Evolutionary conservation across 2,888 invertebrate genomes (phyloP).

Genomic region (Thalpophila matura): DNA sequence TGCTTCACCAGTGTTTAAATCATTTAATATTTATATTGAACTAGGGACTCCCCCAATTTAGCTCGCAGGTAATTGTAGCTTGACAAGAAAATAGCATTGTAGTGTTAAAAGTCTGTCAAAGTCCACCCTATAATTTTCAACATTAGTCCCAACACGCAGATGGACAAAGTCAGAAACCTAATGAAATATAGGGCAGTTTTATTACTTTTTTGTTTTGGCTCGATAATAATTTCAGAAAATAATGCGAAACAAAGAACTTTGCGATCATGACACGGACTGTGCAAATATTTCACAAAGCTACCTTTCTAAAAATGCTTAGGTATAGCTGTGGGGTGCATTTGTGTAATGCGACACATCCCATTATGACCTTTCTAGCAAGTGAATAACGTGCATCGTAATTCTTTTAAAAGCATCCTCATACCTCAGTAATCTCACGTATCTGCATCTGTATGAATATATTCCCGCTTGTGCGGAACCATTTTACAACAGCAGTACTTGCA

Average conservation of each 20-base stretch:
- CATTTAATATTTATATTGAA: slow-evolving; percentile 49
- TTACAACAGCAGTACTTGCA: slow-evolving; percentile 42
- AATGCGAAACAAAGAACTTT: not conserved
- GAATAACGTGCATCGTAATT: slow-evolving; percentile 41
- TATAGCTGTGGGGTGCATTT: not conserved
- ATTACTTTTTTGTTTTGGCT: not conserved
- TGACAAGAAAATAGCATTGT: slow-evolving; percentile 13
- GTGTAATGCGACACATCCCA: slow-evolving; percentile 20
- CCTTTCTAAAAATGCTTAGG: not conserved
- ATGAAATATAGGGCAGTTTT: not conserved
- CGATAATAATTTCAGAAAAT: not conserved
- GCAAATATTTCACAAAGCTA: not conserved
- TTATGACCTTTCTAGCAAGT: slow-evolving; percentile 14
- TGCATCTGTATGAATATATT: slow-evolving; percentile 51
- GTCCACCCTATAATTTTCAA: slow-evolving; percentile 3
- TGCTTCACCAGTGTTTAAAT: slow-evolving; percentile 46
- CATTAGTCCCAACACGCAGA: not conserved
- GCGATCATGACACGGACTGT: not conserved
- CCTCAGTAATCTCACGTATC: slow-evolving; percentile 41
- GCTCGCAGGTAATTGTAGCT: slow-evolving; percentile 12
- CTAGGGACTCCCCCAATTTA: slow-evolving; percentile 27
- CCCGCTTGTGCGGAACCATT: slow-evolving; percentile 50
- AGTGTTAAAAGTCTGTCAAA: slow-evolving; percentile 21
- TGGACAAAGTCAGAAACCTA: not conserved
- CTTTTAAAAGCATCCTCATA: slow-evolving; percentile 47